These are phyloP conservation scores for Polymixis lichenea DNA, from an alignment of 2,888 invertebrate genomes.

Conservation along the genomic window DNA sequence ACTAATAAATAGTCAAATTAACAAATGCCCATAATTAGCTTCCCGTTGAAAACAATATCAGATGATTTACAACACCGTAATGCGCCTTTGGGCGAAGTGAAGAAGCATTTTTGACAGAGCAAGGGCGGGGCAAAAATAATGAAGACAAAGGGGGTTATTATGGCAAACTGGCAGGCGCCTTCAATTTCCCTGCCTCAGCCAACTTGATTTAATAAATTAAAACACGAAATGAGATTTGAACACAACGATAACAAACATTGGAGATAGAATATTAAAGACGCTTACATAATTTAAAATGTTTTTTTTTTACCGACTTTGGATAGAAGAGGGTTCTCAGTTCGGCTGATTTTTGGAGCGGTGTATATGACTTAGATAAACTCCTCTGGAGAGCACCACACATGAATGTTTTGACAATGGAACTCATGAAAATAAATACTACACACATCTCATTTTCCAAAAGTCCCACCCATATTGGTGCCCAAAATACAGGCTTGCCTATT, in stretches of 20 bases:
- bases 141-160: constrained; percentile 67
- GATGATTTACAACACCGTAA: constrained; percentile 55
- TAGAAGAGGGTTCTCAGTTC: background rate
- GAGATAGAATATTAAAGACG: constrained; percentile 43
- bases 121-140: constrained; percentile 62
- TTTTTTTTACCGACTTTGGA: constrained; percentile 16
- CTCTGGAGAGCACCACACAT: background rate
- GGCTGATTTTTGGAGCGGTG: background rate
- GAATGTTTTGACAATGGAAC: background rate
- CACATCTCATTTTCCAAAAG: background rate
- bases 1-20: constrained; percentile 25
- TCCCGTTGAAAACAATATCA: constrained; percentile 49
- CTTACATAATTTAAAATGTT: constrained; percentile 27
- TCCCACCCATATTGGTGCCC: no score
- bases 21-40: constrained; percentile 53
- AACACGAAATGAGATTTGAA: constrained; percentile 65
- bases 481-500: no score
- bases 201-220: constrained; percentile 68
- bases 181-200: constrained; percentile 55
- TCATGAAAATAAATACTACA: background rate
- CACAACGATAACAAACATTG: constrained; percentile 53
- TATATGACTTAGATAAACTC: background rate
- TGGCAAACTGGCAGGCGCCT: constrained; percentile 59
- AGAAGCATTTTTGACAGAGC: constrained; percentile 62
- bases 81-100: constrained; percentile 44